A percentile compares a stretch with the other conserved stretches of the same genome.
phyloP scores from a whole-genome alignment of 2,888 invertebrate species.

The Hydrotaea diabolus region DNA sequence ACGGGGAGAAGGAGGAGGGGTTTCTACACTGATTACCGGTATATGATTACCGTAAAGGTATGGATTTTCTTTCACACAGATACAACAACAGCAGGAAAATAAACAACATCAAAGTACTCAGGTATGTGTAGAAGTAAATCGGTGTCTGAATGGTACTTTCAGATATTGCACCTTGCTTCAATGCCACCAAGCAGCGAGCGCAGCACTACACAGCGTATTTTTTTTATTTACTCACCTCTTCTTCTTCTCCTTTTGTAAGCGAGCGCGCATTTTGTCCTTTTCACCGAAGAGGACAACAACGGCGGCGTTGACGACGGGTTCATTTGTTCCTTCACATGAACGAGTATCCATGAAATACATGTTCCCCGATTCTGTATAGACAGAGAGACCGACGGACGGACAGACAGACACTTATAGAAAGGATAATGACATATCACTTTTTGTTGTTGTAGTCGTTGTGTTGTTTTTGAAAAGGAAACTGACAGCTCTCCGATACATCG shows the following conservation, averaged over 20 bases:
- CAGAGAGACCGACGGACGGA: not conserved
- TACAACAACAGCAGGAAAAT: not conserved
- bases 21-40: constrained; percentile 22
- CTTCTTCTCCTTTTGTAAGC: not conserved
- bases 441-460: constrained; percentile 17
- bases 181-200: too few species aligned
- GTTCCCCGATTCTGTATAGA: not conserved
- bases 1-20: not conserved
- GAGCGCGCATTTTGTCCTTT: not conserved
- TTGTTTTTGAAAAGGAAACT: constrained; percentile 18
- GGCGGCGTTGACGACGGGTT: not conserved
- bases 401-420: constrained; percentile 21
- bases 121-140: not conserved
- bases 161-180: constrained; percentile 48
- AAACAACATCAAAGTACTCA: constrained; percentile 21
- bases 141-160: constrained; percentile 47
- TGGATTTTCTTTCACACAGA: constrained; percentile 17
- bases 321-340: not conserved
- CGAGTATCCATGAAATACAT: not conserved
- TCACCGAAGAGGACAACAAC: not conserved
- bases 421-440: constrained; percentile 59
- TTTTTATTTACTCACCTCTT: not conserved
- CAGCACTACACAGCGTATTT: too few species aligned
- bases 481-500: constrained; percentile 10
- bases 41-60: constrained; percentile 53